Conservation (phyloP, 2,797 vertebrate genomes). For the Percopsis omiscomaycus region DNA sequence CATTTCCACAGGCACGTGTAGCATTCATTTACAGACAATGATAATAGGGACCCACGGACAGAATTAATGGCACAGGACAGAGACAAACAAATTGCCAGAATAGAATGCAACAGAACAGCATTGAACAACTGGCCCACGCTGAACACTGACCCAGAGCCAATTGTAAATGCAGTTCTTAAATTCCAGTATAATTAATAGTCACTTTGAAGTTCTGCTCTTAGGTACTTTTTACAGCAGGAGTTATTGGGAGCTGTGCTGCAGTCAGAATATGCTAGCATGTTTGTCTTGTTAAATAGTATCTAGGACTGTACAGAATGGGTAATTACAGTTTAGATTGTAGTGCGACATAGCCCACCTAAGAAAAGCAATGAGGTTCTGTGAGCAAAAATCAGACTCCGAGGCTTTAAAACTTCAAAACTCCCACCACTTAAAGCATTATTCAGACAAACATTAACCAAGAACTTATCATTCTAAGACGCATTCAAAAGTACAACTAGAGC, state of each 20-base stretch:
- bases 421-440: slow-evolving; percentile 52
- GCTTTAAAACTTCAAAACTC: slow-evolving; percentile 35
- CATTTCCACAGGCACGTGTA: slow-evolving; percentile 71
- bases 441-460: slow-evolving; percentile 53
- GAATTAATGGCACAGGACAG: slow-evolving; percentile 61
- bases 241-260: slow-evolving; percentile 41
- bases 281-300: slow-evolving; percentile 59
- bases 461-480: slow-evolving; percentile 47
- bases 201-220: not conserved
- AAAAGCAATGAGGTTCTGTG: slow-evolving; percentile 32
- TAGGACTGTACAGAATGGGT: slow-evolving; percentile 61
- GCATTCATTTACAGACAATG: slow-evolving; percentile 67
- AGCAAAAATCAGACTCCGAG: slow-evolving; percentile 47
- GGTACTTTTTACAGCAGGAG: slow-evolving; percentile 5
- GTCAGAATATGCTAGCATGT: slow-evolving; percentile 57
- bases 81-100: slow-evolving; percentile 58
- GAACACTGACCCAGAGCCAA: slow-evolving; percentile 18
- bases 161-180: slow-evolving; percentile 15
- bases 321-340: slow-evolving; percentile 43
- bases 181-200: slow-evolving; percentile 23
- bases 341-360: slow-evolving; percentile 44
- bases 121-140: slow-evolving; percentile 4
- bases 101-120: slow-evolving; percentile 50
- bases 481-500: slow-evolving; percentile 51
- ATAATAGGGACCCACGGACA: slow-evolving; percentile 57